Base-by-base conservation (phyloP, 2,888 invertebrate species). In the Pyrrhosoma nymphula region DNA sequence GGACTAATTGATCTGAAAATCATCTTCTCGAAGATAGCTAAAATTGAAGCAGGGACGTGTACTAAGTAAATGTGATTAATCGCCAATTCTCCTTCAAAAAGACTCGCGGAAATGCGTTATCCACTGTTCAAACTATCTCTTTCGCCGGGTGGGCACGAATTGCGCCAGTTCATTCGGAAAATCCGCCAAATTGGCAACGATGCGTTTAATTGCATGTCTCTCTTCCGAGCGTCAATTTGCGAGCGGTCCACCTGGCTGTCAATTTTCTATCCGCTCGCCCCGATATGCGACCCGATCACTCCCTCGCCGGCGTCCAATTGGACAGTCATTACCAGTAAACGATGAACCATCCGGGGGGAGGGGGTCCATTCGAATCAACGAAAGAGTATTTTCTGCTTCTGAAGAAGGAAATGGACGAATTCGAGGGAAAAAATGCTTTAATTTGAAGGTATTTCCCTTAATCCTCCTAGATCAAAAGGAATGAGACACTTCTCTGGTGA, bases 201-300 rank as follows among this genome's bases (percentile, higher is more conserved):
- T 20, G 69, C 69, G 69, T 69, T 69, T 69, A 69, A 69, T 69
- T 69, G 69, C 69, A 18, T 69, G n/a, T 69, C 69, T 26, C 69
- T 69, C 69, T 69, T 69, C 26, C 69, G n/a, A 69, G 23, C 69
- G 69, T 69, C 69, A 69, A 69, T 69, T 69, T 69, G 69, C 69
- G 23, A 20, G 18, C 69, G n/a, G 26, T 69, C 69, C 0, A 20
- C 69, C 69, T 12, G n/a, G 69, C 69, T 69, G 69, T 69, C 69
- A 69, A 69, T 69, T 26, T 69, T 26, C 69, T 26, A 26, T 69
- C 69, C 69, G 26, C 18, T 69, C 69, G 69, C 23, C 69, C 26
- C 69, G 18, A 69, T 69, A 69, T 69, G 26, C n/a, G 69, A 2
- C 69, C 26, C 69, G 26, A 69, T 69, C 8, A 23, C 69, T 20